Conservation (phyloP, 1,140 invertebrate genomes). For the Nasonia vitripennis region DNA sequence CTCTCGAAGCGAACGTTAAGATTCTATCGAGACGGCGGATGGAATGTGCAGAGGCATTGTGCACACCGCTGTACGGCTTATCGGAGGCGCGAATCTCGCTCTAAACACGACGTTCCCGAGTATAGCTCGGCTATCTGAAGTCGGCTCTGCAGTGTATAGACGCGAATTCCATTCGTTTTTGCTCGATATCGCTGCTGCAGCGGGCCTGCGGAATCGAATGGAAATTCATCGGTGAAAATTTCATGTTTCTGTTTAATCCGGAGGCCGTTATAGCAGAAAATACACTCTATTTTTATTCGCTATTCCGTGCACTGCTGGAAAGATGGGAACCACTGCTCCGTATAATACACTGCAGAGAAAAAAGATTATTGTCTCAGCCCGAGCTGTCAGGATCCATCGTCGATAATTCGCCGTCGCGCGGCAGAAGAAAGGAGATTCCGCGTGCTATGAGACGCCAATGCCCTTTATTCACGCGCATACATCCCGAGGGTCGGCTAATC, state of each 20-base stretch:
- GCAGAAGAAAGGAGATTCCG: slow-evolving; percentile 52
- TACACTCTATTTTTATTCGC: not conserved
- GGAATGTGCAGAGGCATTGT: slow-evolving; percentile 63
- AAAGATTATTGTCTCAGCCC: slow-evolving; percentile 58
- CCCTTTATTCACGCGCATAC: not conserved
- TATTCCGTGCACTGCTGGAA: not conserved
- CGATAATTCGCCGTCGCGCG: slow-evolving; percentile 15
- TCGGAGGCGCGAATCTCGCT: slow-evolving; percentile 65
- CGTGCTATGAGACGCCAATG: slow-evolving; percentile 19
- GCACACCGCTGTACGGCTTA: slow-evolving; percentile 57
- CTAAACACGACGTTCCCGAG: slow-evolving; percentile 61
- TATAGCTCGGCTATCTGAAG: slow-evolving; percentile 24
- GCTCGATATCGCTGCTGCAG: not conserved
- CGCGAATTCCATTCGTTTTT: slow-evolving; percentile 16
- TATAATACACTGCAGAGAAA: not conserved
- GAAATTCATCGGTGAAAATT: slow-evolving; percentile 15
- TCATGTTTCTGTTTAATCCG: not conserved
- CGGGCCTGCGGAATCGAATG: not conserved
- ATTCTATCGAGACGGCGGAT: slow-evolving; percentile 68
- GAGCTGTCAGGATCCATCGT: slow-evolving; percentile 54
- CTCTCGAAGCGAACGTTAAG: slow-evolving; percentile 66
- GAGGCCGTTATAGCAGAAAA: not conserved
- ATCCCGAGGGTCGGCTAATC: slow-evolving; percentile 57
- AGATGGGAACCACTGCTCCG: slow-evolving; percentile 34
- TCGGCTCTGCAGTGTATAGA: not conserved